These are phyloP conservation scores for Rallus crepitans DNA, from an alignment of 2,797 vertebrate genomes.

Conservation along the genomic window DNA sequence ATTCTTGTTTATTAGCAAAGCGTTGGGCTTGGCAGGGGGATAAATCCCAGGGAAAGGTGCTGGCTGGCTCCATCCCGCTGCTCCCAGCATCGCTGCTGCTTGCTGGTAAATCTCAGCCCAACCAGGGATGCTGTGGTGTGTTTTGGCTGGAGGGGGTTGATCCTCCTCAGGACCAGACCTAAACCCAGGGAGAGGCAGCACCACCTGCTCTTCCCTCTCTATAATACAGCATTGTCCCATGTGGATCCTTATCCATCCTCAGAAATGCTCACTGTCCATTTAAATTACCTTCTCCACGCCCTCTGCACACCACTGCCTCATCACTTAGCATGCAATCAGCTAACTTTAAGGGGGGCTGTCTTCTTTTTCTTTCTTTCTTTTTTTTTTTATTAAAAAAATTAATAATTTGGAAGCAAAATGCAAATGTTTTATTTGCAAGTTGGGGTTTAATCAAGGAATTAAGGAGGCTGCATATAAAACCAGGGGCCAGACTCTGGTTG, in stretches of 20 bases:
- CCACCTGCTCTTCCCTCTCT: fast-evolving
- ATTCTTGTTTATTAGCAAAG: background rate
- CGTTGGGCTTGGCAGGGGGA: background rate
- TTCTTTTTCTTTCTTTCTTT: background rate
- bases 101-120: fast-evolving
- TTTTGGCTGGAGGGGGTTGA: background rate
- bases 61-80: fast-evolving
- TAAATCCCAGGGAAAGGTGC: background rate
- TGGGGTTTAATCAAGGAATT: slow-evolving; percentile 41
- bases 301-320: background rate
- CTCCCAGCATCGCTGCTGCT: fast-evolving
- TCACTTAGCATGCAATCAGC: background rate
- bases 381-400: background rate
- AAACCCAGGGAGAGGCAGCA: background rate
- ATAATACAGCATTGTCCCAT: fast-evolving
- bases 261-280: fast-evolving
- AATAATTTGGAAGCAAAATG: background rate
- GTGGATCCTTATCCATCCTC: background rate
- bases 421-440: slow-evolving; percentile 18
- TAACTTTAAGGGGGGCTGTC: background rate
- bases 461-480: background rate
- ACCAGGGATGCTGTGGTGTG: fast-evolving
- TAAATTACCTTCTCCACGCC: background rate
- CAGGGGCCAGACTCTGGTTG: background rate
- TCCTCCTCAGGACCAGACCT: background rate